These are phyloP conservation scores for Psilopsiagon aymara DNA, from an alignment of 2,113 vertebrate species.

Conservation along the genomic window DNA sequence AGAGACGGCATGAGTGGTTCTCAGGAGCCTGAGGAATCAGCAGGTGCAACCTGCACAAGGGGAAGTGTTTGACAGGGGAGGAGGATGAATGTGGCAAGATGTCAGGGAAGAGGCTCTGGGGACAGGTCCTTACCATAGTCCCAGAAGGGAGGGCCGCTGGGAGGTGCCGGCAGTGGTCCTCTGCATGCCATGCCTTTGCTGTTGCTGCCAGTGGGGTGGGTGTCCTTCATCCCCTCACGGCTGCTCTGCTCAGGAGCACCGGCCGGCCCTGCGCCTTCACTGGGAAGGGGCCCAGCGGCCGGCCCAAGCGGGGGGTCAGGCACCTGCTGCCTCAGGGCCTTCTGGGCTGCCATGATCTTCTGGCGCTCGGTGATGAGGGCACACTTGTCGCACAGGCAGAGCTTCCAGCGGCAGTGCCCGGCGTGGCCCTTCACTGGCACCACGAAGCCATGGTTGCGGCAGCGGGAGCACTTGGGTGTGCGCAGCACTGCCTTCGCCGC, in stretches of 20 bases:
- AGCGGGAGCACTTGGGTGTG: conserved; percentile 82
- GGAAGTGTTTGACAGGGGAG: neutral
- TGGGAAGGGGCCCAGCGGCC: rapidly evolving
- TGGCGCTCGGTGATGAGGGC: conserved; percentile 80
- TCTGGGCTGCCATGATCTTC: conserved; percentile 82
- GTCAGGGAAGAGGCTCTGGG: neutral
- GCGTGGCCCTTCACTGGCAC: conserved; percentile 84
- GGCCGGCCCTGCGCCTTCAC: neutral
- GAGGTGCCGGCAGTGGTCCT: neutral
- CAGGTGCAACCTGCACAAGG: rapidly evolving
- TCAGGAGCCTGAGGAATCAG: neutral
- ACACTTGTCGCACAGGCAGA: conserved; percentile 84
- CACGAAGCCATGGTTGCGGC: conserved; percentile 84
- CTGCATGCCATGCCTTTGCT: neutral
- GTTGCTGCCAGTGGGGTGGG: neutral
- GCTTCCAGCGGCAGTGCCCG: conserved; percentile 80
- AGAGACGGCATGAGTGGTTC: neutral
- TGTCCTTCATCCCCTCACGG: neutral
- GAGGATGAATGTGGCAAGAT: neutral
- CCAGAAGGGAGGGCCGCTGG: neutral
- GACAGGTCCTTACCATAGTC: conserved; percentile 34
- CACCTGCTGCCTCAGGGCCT: conserved; percentile 68
- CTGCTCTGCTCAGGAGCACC: neutral
- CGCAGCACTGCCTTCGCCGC: conserved; percentile 28
- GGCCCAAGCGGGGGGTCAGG: neutral